These are phyloP conservation scores for Tragelaphus imberbis DNA, from an alignment of 2,113 vertebrate genomes.

Conservation along the genomic window DNA sequence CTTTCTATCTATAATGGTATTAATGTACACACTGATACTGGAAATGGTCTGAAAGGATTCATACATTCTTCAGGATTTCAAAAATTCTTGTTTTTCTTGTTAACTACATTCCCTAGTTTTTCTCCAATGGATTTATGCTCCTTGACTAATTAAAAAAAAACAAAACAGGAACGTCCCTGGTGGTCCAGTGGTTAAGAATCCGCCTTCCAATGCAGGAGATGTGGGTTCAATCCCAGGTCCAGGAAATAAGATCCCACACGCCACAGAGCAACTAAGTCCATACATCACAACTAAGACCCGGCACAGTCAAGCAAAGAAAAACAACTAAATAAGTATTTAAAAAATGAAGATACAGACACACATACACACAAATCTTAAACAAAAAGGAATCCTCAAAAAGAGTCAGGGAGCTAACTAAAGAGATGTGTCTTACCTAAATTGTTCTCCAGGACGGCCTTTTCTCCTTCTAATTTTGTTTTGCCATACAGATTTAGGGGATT, in stretches of 20 bases:
- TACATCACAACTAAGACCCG: not conserved
- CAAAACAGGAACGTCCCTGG: not conserved
- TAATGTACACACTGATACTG: not conserved
- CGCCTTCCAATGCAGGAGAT: not conserved
- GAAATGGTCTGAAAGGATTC: not conserved
- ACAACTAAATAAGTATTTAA: not conserved
- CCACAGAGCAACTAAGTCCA: not conserved
- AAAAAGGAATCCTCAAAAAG: not conserved
- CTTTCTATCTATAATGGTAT: not conserved
- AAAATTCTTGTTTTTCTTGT: not conserved
- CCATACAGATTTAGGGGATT: conserved; percentile 94
- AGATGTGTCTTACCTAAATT: conserved; percentile 84
- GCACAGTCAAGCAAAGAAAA: not conserved
- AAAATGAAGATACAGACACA: not conserved
- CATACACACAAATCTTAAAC: not conserved
- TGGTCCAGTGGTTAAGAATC: not conserved
- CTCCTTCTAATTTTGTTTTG: conserved; percentile 93
- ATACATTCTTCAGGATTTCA: not conserved
- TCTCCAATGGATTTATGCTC: not conserved
- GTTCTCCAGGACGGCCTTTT: conserved; percentile 88
- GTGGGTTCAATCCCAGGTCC: not conserved
- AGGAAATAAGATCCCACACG: not conserved
- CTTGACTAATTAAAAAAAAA: not conserved
- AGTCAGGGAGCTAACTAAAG: not conserved
- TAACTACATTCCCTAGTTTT: not conserved